Evolutionary conservation across 2,113 vertebrate genomes (phyloP).

Genomic region (Callipepla squamata): DNA sequence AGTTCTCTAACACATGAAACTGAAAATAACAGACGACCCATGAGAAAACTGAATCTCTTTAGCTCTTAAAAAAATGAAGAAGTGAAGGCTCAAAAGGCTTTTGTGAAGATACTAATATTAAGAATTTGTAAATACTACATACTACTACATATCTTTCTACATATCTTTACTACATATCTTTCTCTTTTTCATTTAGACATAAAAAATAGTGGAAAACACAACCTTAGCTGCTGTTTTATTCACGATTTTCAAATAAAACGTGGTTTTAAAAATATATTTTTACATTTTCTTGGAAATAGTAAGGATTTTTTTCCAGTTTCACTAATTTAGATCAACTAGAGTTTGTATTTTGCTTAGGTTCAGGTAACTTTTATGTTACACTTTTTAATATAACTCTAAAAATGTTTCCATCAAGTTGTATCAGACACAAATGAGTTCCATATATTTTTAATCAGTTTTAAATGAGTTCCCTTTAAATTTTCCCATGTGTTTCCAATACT

Average conservation of each 20-base stretch:
- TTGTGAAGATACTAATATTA: neutral
- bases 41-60: neutral
- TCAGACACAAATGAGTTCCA: neutral
- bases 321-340: neutral
- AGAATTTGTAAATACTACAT: neutral
- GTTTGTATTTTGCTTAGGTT: neutral
- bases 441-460: slow-evolving; percentile 5
- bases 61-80: neutral
- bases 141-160: neutral
- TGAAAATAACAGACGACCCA: neutral
- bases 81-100: neutral
- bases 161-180: neutral
- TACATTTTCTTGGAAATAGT: neutral
- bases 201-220: neutral
- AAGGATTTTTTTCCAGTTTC: neutral
- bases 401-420: neutral
- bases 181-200: neutral
- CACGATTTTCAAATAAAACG: neutral
- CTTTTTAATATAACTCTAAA: neutral
- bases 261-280: neutral
- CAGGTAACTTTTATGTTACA: neutral
- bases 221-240: neutral
- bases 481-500: neutral
- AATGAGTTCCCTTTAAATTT: slow-evolving; percentile 3
- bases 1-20: neutral